Base-by-base conservation (phyloP, 2,113 vertebrate species). In the Ailurus styani region DNA sequence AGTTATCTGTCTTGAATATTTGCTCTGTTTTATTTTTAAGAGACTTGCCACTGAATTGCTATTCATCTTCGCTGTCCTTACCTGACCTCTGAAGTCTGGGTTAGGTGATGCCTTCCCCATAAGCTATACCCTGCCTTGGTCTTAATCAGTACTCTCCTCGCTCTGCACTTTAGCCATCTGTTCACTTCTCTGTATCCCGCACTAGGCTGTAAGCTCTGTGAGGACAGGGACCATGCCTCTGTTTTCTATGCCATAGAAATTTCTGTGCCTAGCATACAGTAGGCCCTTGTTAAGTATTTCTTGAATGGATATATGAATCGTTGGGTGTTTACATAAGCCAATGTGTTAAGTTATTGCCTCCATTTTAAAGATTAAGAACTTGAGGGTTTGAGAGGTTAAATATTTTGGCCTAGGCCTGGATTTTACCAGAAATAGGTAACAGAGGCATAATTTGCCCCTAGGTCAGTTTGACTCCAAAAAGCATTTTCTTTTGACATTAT, bases 1-100 rank as follows among this genome's bases (percentile, higher is more conserved):
- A 81, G 94, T 87, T 85, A 96, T 95, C 90, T 98, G 90, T 73
- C 95, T 97, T 97, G 98, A 94, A 92, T 81, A 87, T 87, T 94
- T 96, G 94, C 85, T 83, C 20, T 66, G 34, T 91, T 92, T 96
- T 94, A 77, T 95, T 96, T 87, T 96, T 94, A 92, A 95, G 94
- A 97, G 87, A 88, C 68, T 91, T 93, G n/a, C 40, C 75, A 42
- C 64, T 57, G 89, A 94, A 52, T 34, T 87, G 77, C 73, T 91
- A 0, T 29, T 95, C 93, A 23, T 45, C 95, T 23, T 0, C 45
- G 0, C 10, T 45, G 87, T 96, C 98, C 98, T 96, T 50, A 77
- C 81, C 79, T 95, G 90, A 96, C 94, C 90, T 86, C 45, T 11
- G 0, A 17, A 68, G 47, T 79, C 87, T 73, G 20, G 21, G 9